Evolutionary conservation across 2,113 vertebrate genomes (phyloP).

Genomic region (Gopherus evgoodei): DNA sequence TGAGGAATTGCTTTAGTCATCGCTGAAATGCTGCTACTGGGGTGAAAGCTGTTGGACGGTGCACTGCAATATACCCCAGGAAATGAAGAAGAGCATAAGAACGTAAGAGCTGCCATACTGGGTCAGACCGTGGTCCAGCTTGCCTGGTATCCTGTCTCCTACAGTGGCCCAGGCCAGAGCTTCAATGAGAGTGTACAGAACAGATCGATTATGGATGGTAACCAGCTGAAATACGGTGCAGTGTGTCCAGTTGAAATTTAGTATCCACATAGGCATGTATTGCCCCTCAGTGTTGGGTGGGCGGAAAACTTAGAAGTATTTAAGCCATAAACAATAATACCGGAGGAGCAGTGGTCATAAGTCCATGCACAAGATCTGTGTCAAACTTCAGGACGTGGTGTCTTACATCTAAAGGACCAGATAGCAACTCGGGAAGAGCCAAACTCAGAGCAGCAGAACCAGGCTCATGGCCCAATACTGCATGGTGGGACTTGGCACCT

Average conservation of each 20-base stretch:
- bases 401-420: background rate
- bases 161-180: too few relatives aligned
- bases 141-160: background rate
- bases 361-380: background rate
- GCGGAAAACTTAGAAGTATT: background rate
- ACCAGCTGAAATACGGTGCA: too few relatives aligned
- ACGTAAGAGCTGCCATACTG: too few relatives aligned
- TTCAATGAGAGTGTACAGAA: too few relatives aligned
- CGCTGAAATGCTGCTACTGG: background rate
- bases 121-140: background rate
- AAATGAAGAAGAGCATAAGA: background rate
- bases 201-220: too few relatives aligned
- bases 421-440: too few relatives aligned
- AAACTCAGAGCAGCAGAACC: background rate
- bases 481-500: background rate
- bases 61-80: background rate
- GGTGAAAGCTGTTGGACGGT: background rate
- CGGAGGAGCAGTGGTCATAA: background rate
- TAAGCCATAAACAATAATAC: background rate
- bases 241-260: background rate
- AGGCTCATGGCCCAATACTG: background rate
- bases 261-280: background rate
- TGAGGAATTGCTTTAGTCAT: background rate
- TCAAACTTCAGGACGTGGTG: background rate
- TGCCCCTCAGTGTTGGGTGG: background rate